Base-by-base conservation (phyloP, 2,888 invertebrate species). In the Ernsta delagoae region DNA sequence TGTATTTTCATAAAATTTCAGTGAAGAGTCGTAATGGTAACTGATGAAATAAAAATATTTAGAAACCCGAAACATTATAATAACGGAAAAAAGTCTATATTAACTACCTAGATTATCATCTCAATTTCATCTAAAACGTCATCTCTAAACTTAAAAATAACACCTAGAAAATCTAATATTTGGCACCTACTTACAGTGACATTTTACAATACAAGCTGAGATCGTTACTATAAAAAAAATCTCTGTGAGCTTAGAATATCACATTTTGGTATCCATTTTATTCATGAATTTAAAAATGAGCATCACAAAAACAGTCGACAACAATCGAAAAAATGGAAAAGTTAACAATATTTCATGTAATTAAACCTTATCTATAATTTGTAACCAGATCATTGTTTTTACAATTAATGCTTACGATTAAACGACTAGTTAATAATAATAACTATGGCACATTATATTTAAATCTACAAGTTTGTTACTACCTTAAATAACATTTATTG, bases 161-260 rank as follows among this genome's bases (percentile, higher is more conserved):
- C 34, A 31, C n/a, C 34, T 34, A n/a, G 4, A 57, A 56, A 56
- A 57, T 36, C 70, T 70, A 72, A 73, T 70, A 72, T 78, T 80
- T 78, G 79, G 78, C 79, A 80, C 77, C 39, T 36, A 56, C n/a
- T 5, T 36, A 36, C 0, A 24, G 24, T 24, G 24, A 24, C 24
- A 11, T 50, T 11, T 73, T 75, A 71, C 72, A 66, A 72, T 62
- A 70, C 70, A 54, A 72, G 65, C 65, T 77, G 75, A 79, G 76
- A 75, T 78, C 76, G 36, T 6, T 12, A 34, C 6, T 36, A 34
- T 6, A 34, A 73, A 4, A 34, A 53, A 45, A 65, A 50, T 24
- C 24, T 24, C 24, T 3, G 24, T 24, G 24, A 24, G 24, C 24
- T 24, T 24, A 1, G 3, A 24, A 24, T 65, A 65, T 65, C 65